Conservation (phyloP, 1,140 invertebrate species). For the Lamellibrachia luymesi region DNA sequence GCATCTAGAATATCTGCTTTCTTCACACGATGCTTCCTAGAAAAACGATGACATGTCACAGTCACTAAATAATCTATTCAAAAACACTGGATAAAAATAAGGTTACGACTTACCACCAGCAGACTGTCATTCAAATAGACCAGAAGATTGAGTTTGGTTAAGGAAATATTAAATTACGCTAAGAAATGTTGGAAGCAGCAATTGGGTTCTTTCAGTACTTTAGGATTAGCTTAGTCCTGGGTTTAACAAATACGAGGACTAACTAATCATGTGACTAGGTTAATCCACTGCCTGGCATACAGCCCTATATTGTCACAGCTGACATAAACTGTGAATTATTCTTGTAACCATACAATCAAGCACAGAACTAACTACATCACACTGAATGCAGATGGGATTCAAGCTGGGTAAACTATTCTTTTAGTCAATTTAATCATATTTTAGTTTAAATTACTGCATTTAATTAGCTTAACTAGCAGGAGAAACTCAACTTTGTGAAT, state of each 20-base stretch:
- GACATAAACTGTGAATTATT: no score
- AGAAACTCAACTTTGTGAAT: no score
- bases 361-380: not conserved
- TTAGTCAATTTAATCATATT: not conserved
- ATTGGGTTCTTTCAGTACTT: not conserved
- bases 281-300: no score
- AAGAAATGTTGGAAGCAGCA: not conserved
- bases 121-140: not conserved
- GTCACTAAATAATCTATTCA: not conserved
- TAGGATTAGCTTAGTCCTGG: not conserved
- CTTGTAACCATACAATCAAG: not conserved
- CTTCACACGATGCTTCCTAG: not conserved
- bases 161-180: not conserved
- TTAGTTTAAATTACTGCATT: not conserved
- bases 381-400: not conserved
- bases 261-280: no score
- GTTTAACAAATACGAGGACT: no score
- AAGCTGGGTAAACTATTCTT: not conserved
- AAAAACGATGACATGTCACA: not conserved
- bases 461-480: no score
- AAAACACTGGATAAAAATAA: not conserved
- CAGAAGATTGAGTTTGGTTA: not conserved
- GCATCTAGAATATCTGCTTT: not conserved
- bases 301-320: no score
- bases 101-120: no score